phyloP scores from a whole-genome alignment of 2,888 invertebrate species.

The Lithophane ornitopus region DNA sequence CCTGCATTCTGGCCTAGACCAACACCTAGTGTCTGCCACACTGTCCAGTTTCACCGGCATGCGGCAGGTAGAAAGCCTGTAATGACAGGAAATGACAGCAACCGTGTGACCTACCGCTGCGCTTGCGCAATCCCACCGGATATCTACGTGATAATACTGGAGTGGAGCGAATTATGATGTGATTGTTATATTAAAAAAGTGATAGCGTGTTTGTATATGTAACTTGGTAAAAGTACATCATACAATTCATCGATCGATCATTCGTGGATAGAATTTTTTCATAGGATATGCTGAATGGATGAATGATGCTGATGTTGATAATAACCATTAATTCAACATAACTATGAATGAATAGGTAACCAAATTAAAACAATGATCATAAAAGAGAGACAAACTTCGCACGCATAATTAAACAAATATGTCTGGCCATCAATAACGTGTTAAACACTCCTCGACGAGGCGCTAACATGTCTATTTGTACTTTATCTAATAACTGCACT shows the following conservation, averaged over 20 bases:
- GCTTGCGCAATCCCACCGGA: constrained; percentile 63
- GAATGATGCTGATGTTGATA: neutral
- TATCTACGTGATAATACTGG: constrained; percentile 59
- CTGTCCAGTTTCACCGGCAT: constrained; percentile 48
- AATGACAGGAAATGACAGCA: constrained; percentile 62
- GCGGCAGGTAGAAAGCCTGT: constrained; percentile 59
- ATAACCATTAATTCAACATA: too few species aligned
- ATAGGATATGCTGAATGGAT: neutral
- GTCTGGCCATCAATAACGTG: constrained; percentile 47
- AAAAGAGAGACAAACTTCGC: constrained; percentile 1
- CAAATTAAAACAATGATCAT: constrained; percentile 3
- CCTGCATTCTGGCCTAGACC: constrained; percentile 15
- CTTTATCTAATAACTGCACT: constrained; percentile 24
- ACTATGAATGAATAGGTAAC: neutral
- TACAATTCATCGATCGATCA: too few species aligned
- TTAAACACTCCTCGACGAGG: constrained; percentile 52
- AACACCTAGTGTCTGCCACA: constrained; percentile 18
- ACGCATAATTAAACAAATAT: constrained; percentile 51
- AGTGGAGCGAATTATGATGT: constrained; percentile 37
- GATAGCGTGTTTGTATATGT: constrained; percentile 13
- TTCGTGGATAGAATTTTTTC: neutral
- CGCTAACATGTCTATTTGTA: constrained; percentile 45
- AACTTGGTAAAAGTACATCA: constrained; percentile 6
- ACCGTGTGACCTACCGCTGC: constrained; percentile 60
- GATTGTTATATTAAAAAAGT: constrained; percentile 51